Evolutionary conservation across 2,113 vertebrate genomes (phyloP).

Genomic region (Chroicocephalus ridibundus): DNA sequence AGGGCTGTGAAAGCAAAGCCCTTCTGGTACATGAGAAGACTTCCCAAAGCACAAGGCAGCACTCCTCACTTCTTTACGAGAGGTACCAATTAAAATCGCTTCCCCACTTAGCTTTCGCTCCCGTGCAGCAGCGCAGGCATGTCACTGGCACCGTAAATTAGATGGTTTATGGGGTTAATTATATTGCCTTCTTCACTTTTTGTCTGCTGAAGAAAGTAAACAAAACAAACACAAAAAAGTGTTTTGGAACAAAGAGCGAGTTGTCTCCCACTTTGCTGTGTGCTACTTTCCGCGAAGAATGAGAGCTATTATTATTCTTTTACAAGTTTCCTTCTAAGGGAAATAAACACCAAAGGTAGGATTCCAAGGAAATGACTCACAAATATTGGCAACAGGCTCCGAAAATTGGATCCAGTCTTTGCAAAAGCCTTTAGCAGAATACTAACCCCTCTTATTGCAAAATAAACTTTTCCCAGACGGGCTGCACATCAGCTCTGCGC

Average conservation of each 20-base stretch:
- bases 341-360: slow-evolving; percentile 88
- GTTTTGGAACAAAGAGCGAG: slow-evolving; percentile 75
- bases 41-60: background rate
- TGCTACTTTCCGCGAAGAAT: slow-evolving; percentile 65
- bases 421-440: slow-evolving; percentile 51
- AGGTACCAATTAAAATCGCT: slow-evolving; percentile 9
- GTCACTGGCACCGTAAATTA: background rate
- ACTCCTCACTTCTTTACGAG: background rate
- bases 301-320: slow-evolving; percentile 75
- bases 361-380: slow-evolving; percentile 90
- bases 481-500: background rate
- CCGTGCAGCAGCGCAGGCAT: background rate
- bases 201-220: slow-evolving; percentile 61
- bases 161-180: slow-evolving; percentile 27
- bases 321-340: slow-evolving; percentile 88
- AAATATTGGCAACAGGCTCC: slow-evolving; percentile 78
- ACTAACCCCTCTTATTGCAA: slow-evolving; percentile 51
- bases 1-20: background rate
- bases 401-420: slow-evolving; percentile 76
- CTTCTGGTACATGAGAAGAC: background rate
- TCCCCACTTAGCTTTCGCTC: slow-evolving; percentile 3
- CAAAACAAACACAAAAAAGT: slow-evolving; percentile 64
- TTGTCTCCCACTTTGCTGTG: slow-evolving; percentile 66
- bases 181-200: background rate
- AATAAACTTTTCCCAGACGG: slow-evolving; percentile 62